A percentile compares a stretch with the other conserved stretches of the same genome.
phyloP scores from a whole-genome alignment of 2,797 vertebrate species.

The Rhynchotus rufescens region DNA sequence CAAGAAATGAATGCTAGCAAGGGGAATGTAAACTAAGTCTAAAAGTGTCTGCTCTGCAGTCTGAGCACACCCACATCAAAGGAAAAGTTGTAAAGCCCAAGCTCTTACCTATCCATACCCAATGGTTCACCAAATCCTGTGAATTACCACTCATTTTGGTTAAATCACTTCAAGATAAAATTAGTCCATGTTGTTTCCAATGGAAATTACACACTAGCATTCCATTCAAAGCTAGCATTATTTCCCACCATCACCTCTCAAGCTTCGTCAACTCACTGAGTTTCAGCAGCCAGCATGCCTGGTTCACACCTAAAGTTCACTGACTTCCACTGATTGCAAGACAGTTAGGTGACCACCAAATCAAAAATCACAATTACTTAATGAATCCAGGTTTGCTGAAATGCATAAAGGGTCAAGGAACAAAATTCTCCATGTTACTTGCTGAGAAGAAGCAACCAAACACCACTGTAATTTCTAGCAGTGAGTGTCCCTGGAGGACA shows the following conservation, averaged over 20 bases:
- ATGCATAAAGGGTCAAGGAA: background rate
- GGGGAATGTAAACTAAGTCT: conserved; percentile 69
- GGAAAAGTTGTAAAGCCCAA: conserved; percentile 63
- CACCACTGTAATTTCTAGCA: background rate
- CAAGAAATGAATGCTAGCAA: conserved; percentile 50
- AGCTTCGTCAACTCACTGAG: background rate
- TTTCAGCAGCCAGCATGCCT: background rate
- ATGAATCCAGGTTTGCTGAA: background rate
- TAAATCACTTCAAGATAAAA: conserved; percentile 57
- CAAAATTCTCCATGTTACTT: background rate
- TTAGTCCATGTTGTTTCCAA: conserved; percentile 61
- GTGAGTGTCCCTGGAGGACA: background rate
- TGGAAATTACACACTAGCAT: conserved; percentile 44
- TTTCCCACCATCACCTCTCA: background rate
- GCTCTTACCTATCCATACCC: conserved; percentile 63
- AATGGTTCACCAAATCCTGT: conserved; percentile 63
- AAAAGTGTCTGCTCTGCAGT: conserved; percentile 45
- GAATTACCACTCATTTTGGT: conserved; percentile 66
- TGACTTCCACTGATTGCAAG: background rate
- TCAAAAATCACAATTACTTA: background rate
- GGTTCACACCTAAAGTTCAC: background rate
- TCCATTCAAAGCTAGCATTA: conserved; percentile 25
- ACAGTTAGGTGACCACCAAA: background rate
- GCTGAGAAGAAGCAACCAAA: background rate
- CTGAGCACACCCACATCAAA: conserved; percentile 64